Evolutionary conservation across 2,797 vertebrate genomes (phyloP), one percentile per base, ranked within the genome.

Genomic region (Chelonia mydas): DNA sequence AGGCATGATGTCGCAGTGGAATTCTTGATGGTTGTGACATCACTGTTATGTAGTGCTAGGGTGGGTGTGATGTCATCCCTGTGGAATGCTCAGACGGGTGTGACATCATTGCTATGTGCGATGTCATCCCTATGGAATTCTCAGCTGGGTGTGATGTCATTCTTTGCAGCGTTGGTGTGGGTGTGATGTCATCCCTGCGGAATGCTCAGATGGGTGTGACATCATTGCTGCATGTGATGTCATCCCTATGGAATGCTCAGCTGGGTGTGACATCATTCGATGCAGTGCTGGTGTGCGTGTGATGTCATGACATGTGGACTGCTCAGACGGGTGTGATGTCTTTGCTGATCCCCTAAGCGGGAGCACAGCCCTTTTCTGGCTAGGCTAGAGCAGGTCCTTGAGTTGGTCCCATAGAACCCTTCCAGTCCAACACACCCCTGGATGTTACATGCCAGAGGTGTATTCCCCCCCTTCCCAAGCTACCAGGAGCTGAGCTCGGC

Each of bases 351-450:
- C 74, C 45, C 74, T 21, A n/a, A 74, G 55, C 19, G n/a, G 37
- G 4, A 21, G 23, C 25, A 28, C 13, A 59, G 47, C 28, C 19
- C 11, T 77, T 74, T 77, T 23, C 25, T 72, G n/a, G 65, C 37
- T 54, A 61, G 77, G 47, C 7, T 21, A 54, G 65, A n/a, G 54
- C 10, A 55, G 41, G 2, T 4, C 4, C 10, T 0, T 0, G 3
- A 11, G 65, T 2, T 49, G 41, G 31, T 72, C 57, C 0, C 0
- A 1, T 3, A 1, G 1, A 2, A 27, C 1, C 19, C n/a, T 51
- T 23, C 19, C 10, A 53, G 27, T 50, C 85, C 79, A 23, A 74
- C 31, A 55, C 5, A 78, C 11, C 86, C 11, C 31, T 16, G 1
- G 59, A 92, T 65, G 81, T 90, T 86, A 83, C 19, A 0, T 65